A percentile compares a stretch with the other conserved stretches of the same genome.
Conservation (phyloP, 2,113 vertebrate species). For the Mastomys coucha region DNA sequence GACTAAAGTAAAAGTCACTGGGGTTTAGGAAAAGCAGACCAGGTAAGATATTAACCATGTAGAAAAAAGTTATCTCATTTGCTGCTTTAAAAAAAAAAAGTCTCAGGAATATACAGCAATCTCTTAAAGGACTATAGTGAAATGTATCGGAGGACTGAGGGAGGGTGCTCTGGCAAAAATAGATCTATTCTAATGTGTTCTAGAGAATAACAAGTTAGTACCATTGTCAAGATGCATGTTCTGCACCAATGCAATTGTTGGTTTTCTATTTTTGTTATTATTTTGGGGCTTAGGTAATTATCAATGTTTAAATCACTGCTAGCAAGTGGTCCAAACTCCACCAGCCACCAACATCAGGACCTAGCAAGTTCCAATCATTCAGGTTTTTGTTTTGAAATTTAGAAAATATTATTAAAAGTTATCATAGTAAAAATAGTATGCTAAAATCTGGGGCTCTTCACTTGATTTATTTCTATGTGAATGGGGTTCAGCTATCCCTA, state of each 20-base stretch:
- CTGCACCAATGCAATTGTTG: slow-evolving; percentile 86
- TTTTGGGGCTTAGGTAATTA: slow-evolving; percentile 87
- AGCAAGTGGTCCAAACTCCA: slow-evolving; percentile 88
- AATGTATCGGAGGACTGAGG: slow-evolving; percentile 87
- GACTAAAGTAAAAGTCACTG: slow-evolving; percentile 89
- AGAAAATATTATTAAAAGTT: slow-evolving; percentile 87
- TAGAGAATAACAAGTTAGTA: slow-evolving; percentile 88
- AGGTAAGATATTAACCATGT: slow-evolving; percentile 91
- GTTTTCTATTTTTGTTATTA: neutral
- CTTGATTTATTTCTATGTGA: slow-evolving; percentile 77
- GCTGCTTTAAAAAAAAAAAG: slow-evolving; percentile 88
- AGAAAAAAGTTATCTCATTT: slow-evolving; percentile 90
- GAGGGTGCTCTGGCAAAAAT: slow-evolving; percentile 89
- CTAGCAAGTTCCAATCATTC: slow-evolving; percentile 82
- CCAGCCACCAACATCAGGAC: slow-evolving; percentile 85
- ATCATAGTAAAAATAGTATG: slow-evolving; percentile 85
- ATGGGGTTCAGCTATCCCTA: slow-evolving; percentile 81
- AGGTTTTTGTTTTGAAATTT: slow-evolving; percentile 86
- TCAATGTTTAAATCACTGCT: slow-evolving; percentile 82
- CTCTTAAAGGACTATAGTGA: slow-evolving; percentile 90
- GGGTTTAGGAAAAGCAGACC: slow-evolving; percentile 90
- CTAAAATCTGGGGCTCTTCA: slow-evolving; percentile 81
- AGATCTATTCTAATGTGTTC: slow-evolving; percentile 88
- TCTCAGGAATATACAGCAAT: slow-evolving; percentile 92
- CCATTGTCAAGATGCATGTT: slow-evolving; percentile 90